Evolutionary conservation across 2,888 invertebrate genomes (phyloP), one percentile per base, ranked within the genome.

Genomic region (Dilophus febrilis): DNA sequence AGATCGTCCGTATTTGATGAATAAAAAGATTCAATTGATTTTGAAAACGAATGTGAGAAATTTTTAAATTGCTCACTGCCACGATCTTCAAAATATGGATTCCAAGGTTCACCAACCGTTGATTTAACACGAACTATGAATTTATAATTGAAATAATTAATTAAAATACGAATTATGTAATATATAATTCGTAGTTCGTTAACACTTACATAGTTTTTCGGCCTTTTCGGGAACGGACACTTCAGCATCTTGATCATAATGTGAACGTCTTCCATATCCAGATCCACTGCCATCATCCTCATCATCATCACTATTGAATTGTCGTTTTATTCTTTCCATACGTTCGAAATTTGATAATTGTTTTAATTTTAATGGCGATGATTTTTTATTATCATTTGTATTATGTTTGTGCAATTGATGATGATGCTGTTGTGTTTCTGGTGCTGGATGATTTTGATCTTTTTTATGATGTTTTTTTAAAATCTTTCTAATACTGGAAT

Each of bases 281-380:
- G 16, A 14, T n/a, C 33, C 28, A 13, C 40, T 33, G 4, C 17
- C 7, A 37, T 56, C 54, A 31, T 49, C 50, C 3, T 49, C 45
- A 42, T 57, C 49, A 19, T 51, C 52, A 38, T 48, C 40, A 37
- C 47, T 47, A 34, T 56, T 55, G 7, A 27, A 28, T 28, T 36
- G 32, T 28, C 33, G 16, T 11, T 52, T 7, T 42, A 7, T 16
- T 37, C 44, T 14, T 40, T 29, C 37, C 29, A 29, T 29, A 4
- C 13, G 11, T 4, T 29, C 13, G 4, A 7, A 29, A n/a, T 29
- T 11, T 11, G 29, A 11, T n/a, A 29, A 11, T n/a, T n/a, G 7
- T n/a, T 7, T 7, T 29, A 8, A 8, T n/a, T n/a, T 29, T 12
- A 12, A 8, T 29, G 5, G 5, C 5, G 5, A 8, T 4, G 12